Evolutionary conservation across 2,797 vertebrate genomes (phyloP), one percentile per base, ranked within the genome.

Genomic region (Selene dorsalis): DNA sequence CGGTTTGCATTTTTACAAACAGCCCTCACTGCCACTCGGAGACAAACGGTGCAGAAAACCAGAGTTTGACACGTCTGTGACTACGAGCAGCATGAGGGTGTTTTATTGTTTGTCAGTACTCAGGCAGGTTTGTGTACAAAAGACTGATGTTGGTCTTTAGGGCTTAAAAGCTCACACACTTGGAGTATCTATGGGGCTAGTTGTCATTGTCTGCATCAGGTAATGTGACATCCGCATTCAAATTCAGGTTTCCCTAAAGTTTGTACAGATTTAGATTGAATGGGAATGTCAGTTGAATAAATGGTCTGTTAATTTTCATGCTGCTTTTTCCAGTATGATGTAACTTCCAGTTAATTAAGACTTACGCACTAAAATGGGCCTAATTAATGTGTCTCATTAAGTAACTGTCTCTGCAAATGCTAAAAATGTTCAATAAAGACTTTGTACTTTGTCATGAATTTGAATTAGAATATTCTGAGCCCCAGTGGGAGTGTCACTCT

Each of bases 241-340:
- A 28, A 7, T 41, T 48, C 14, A 41, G 20, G 32, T 16, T 7
- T 38, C 6, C 17, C 26, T 12, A 13, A 62, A 16, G 38, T 8
- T 52, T 50, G 41, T 62, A 20, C 30, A 57, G 30, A 5, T 47
- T 67, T 50, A 53, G 22, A 48, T n/a, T 18, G 16, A 71, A 24
- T 38, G 13, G 41, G 4, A 47, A 48, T 48, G 47, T 59, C 26
- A 38, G 8, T 4, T 68, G 12, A 79, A 62, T 62, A 41, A 71
- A 43, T 52, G 50, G 48, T 50, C 48, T 50, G n/a, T 50, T 50
- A 13, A 13, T 52, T 52, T 24, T 6, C 50, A 38, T 47, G n/a
- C 18, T 72, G 58, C 32, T 30, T 24, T 10, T 10, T 39, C 17
- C 22, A 39, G 17, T n/a, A 30, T 62, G 35, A 22, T 20, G n/a